A percentile compares a stretch with the other conserved stretches of the same genome.
Conservation (phyloP, 2,888 invertebrate species). For the Octodonta nipae region DNA sequence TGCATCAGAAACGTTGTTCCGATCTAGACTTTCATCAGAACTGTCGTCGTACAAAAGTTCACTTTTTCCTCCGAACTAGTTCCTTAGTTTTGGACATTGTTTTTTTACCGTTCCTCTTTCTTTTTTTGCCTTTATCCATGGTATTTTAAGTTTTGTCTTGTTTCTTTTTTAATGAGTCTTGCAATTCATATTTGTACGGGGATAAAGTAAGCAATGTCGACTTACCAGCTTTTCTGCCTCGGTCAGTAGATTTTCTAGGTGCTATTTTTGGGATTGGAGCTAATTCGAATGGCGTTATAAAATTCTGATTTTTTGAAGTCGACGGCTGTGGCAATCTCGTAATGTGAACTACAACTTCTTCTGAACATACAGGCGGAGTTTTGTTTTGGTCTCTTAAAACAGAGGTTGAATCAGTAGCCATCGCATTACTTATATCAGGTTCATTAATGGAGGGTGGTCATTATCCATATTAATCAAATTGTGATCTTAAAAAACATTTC, state of each 20-base stretch:
- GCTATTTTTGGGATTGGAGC: not conserved
- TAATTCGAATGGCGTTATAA: too few species aligned
- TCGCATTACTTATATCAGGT: too few species aligned
- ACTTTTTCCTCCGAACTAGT: not conserved
- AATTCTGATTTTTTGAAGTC: not conserved
- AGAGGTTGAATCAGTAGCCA: too few species aligned
- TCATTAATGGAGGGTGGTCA: too few species aligned
- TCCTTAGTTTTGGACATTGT: not conserved
- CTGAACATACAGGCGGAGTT: too few species aligned
- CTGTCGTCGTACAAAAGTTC: constrained; percentile 1
- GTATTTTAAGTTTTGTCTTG: not conserved
- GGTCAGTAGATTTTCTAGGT: not conserved
- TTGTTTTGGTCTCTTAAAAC: too few species aligned
- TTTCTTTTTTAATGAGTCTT: not conserved
- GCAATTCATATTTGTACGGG: not conserved
- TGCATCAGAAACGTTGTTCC: not conserved
- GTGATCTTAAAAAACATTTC: too few species aligned
- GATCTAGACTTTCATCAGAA: not conserved
- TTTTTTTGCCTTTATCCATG: not conserved
- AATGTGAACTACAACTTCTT: not conserved
- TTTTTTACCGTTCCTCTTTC: not conserved
- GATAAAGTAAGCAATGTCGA: not conserved
- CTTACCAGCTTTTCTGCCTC: not conserved
- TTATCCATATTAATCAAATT: too few species aligned
- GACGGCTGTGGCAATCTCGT: not conserved